Base-by-base conservation (phyloP, 2,797 vertebrate genomes). In the Prunella strophiata region DNA sequence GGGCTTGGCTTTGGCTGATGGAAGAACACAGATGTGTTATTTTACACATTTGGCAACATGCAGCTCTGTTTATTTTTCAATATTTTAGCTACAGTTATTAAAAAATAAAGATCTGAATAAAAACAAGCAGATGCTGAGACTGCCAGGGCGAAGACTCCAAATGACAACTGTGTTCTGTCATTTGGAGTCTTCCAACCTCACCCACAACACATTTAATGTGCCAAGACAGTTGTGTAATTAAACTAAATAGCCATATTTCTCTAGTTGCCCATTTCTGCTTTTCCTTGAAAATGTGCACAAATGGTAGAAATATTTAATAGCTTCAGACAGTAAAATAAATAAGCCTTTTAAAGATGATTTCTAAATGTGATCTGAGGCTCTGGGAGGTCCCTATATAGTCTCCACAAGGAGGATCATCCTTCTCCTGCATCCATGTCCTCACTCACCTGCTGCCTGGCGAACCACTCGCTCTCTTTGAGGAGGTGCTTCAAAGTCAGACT, bases 361-460 rank as follows among this genome's bases (percentile, higher is more conserved):
- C 52, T 84, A 73, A 45, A 38, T 1, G 14, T 43, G 50, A 51
- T 47, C 12, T 66, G 52, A 14, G 77, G 25, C 66, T 62, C 42
- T 30, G 57, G 61, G 54, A 82, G 20, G 36, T 72, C 76, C 45
- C 34, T 43, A 34, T 48, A 19, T 3, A 63, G 40, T 19, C 70
- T 63, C 57, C 72, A 54, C 20, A 48, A 61, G 34, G 16, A 45
- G 23, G 38, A 57, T 14, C 10, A 34, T 12, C 15, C 62, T 32
- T 50, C 45, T 71, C 30, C 59, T 29, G 50, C 36, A 15, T 13
- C 27, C 13, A 4, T 48, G 81, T 61, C 6, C 5, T n/a, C 54
- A 15, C 94, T 98, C 96, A 99, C 99, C 97, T 97, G 98, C 98
- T 67, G 98, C 97, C 57, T 82, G 93, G 90, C 95, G 98, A 72